Evolutionary conservation across 1,140 invertebrate genomes (phyloP), one percentile per base, ranked within the genome.

Genomic region (Hycleus cichorii): DNA sequence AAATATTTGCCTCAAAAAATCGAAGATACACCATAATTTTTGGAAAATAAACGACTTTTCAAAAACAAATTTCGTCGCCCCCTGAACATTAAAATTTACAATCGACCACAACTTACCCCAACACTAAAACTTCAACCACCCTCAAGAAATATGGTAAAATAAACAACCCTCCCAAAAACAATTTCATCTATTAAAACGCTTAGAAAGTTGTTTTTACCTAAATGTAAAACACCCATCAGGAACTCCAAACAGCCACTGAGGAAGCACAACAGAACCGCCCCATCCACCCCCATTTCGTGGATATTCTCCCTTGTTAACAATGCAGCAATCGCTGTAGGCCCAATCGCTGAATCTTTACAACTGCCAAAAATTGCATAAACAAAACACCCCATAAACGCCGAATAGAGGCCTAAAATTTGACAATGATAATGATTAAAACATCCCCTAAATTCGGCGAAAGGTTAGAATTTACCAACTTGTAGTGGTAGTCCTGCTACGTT

Each of bases 351-450:
- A 62, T 89, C 86, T 72, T 87, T 88, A 56, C 85, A 84, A 32
- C 85, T 88, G 10, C 89, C 89, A 62, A 91, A 79, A 11, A 91
- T 72, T 38, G 83, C 81, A 70, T 91, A 91, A 0, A 91, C 78
- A 67, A 90, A 90, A 68, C 84, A 87, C 2, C 85, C 87, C 82
- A 93, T 87, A 76, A 95, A 94, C 1, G 90, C 88, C 1, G 90
- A 91, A 72, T 94, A 95, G 2, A 95, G 77, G 11, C 91, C 92
- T 75, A 88, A 7, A 47, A 44, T 18, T 18, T 18, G 18, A 18
- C 18, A 2, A 2, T 1, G 2, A 18, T 18, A 18, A 18, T 18
- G 1, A 18, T 18, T 18, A 18, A 18, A 18, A 18, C 18, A 18
- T 18, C 18, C 18, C 18, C 18, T 1, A 18, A 18, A 18, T 18